Evolutionary conservation across 2,797 vertebrate species (phyloP), one percentile per base, ranked within the genome.

Genomic region (Oreochromis mossambicus): DNA sequence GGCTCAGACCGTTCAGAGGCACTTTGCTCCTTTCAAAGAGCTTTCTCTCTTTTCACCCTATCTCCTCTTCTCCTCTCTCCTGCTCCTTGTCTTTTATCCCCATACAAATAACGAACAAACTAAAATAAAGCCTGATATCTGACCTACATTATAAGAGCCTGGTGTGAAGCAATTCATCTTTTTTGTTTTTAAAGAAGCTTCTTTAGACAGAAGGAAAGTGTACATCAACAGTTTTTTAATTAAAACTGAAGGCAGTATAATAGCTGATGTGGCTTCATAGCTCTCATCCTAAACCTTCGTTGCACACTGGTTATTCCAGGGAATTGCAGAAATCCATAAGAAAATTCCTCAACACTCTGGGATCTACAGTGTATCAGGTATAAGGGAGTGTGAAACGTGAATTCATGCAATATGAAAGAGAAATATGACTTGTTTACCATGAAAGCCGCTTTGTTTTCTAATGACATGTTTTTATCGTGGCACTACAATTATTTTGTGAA

Each of bases 61-160:
- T 83, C 48, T 75, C n/a, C 26, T 46, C 73, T 48, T 61, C 48
- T 26, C 36, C 77, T 68, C 51, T 63, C 32, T 36, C 32, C 19
- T 56, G 29, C 61, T 78, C 21, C 17, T 55, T 38, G 48, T 68
- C 84, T 77, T 34, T 43, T 77, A 48, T 63, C 77, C 61, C 81
- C 46, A 7, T 63, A 51, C 79, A 89, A 90, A 89, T 94, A 94
- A 91, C 87, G 79, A 94, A 89, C 81, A 75, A 61, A 79, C 86
- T 88, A 82, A 90, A 94, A 94, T 92, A 88, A 94, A 93, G 90
- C 86, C 87, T 87, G 81, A 84, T 89, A 91, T 93, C 91, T 93
- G 92, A 85, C 88, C 86, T 87, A 89, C 86, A 93, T 90, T 85
- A 80, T 85, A 76, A 79, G 56, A 91, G 85, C 75, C 80, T 73